Conservation (phyloP, 2,113 vertebrate species). For the Pristiophorus japonicus region DNA sequence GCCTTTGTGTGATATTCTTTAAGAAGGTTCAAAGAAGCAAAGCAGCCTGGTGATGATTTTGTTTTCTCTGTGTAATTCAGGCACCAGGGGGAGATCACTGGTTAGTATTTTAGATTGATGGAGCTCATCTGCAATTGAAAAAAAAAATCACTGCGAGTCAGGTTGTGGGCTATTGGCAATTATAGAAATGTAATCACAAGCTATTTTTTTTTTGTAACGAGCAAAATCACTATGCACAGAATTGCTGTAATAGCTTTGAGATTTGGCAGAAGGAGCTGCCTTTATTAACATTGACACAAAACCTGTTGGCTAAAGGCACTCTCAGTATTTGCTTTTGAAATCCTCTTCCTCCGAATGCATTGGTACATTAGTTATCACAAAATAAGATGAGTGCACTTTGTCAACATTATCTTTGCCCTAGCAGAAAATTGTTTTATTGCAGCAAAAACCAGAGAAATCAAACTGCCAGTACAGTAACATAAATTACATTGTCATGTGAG, state of each 20-base stretch:
- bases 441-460: slow-evolving; percentile 28
- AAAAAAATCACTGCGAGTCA: neutral
- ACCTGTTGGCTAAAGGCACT: slow-evolving; percentile 30
- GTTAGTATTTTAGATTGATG: neutral
- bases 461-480: slow-evolving; percentile 35
- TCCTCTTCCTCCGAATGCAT: slow-evolving; percentile 1
- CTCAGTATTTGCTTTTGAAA: slow-evolving; percentile 12
- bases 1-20: neutral
- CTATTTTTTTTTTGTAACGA: neutral
- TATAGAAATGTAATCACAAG: neutral
- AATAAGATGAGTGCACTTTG: slow-evolving; percentile 36
- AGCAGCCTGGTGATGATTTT: neutral
- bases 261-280: neutral
- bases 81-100: neutral
- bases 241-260: neutral
- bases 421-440: slow-evolving; percentile 35
- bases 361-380: slow-evolving; percentile 34
- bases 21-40: neutral
- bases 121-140: neutral
- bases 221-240: neutral
- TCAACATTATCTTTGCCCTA: slow-evolving; percentile 35
- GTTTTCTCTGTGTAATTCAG: neutral
- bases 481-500: slow-evolving; percentile 24
- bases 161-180: neutral
- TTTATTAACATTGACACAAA: slow-evolving; percentile 32